Evolutionary conservation across 2,797 vertebrate genomes (phyloP).

Genomic region (Epinephelus awoara): DNA sequence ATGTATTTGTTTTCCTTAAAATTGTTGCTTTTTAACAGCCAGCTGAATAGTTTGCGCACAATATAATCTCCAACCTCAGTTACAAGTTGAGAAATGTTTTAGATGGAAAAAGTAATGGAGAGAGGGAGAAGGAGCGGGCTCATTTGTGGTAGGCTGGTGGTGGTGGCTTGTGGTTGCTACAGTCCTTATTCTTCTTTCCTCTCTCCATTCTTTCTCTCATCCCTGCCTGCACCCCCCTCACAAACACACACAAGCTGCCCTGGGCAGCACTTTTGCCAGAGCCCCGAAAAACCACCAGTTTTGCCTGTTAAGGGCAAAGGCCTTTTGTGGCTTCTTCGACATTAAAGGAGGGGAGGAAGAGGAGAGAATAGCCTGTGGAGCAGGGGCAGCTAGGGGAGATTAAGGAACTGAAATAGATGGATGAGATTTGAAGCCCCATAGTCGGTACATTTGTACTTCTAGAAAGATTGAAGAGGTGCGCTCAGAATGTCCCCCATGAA

Average conservation of each 20-base stretch:
- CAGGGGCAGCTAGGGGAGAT: slow-evolving; percentile 53
- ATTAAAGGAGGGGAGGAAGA: slow-evolving; percentile 54
- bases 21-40: slow-evolving; percentile 52
- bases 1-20: slow-evolving; percentile 53
- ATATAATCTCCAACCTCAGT: slow-evolving; percentile 65
- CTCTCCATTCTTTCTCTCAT: slow-evolving; percentile 73
- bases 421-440: slow-evolving; percentile 41
- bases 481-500: slow-evolving; percentile 48
- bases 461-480: slow-evolving; percentile 69
- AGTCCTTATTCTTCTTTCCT: slow-evolving; percentile 66
- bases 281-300: slow-evolving; percentile 67
- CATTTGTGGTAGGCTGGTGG: slow-evolving; percentile 76
- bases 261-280: slow-evolving; percentile 67
- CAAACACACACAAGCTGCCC: slow-evolving; percentile 63
- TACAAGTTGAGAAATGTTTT: slow-evolving; percentile 73
- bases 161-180: slow-evolving; percentile 73
- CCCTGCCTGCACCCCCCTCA: slow-evolving; percentile 37
- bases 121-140: slow-evolving; percentile 71
- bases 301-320: slow-evolving; percentile 70
- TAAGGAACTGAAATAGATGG: slow-evolving; percentile 66
- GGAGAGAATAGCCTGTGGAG: slow-evolving; percentile 49
- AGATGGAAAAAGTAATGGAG: slow-evolving; percentile 78
- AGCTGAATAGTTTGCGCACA: slow-evolving; percentile 62
- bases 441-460: slow-evolving; percentile 39
- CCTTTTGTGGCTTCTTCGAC: slow-evolving; percentile 71